phyloP scores from a whole-genome alignment of 2,797 vertebrate genomes.

The Macropus fuliginosus region DNA sequence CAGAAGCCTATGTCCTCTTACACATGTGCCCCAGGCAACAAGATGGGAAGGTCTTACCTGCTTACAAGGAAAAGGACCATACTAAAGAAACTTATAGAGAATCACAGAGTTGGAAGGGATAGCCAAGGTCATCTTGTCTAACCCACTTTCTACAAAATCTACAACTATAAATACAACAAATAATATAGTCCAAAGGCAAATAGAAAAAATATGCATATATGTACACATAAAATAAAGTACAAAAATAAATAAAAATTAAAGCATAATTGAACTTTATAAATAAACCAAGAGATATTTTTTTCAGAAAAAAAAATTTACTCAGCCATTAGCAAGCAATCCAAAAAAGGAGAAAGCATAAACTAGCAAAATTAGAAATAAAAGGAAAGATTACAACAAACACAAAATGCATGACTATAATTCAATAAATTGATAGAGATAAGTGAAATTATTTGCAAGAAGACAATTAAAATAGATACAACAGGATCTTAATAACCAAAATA shows the following conservation, averaged over 20 bases:
- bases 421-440: neutral
- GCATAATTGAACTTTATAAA: neutral
- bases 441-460: neutral
- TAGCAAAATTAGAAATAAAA: neutral
- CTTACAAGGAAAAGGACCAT: neutral
- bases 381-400: neutral
- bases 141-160: neutral
- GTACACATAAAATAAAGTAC: neutral
- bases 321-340: neutral
- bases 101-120: neutral
- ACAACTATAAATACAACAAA: neutral
- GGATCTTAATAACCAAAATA: neutral
- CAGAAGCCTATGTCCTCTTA: neutral
- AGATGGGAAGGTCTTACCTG: neutral
- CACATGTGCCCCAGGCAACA: neutral
- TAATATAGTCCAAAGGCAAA: neutral
- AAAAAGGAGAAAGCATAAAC: neutral
- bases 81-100: neutral
- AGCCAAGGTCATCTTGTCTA: neutral
- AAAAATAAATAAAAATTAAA: neutral
- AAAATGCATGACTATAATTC: neutral
- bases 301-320: neutral
- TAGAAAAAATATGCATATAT: neutral
- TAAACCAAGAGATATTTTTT: neutral
- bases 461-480: neutral